Conservation (phyloP, 2,797 vertebrate genomes). For the Pipistrellus pygmaeus region DNA sequence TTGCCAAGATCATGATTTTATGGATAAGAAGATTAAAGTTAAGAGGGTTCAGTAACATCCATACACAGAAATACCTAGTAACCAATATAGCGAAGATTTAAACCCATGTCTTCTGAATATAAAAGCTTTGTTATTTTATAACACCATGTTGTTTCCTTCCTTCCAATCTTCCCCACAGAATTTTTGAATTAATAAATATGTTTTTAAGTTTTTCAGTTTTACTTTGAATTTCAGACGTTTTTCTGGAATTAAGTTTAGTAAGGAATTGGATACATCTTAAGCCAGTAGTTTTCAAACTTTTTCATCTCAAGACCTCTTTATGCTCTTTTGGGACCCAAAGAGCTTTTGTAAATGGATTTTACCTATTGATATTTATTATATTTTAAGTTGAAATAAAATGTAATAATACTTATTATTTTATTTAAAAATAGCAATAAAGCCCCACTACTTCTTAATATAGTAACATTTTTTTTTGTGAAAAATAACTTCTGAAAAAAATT, state of each 20-base stretch:
- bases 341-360: conserved; percentile 46
- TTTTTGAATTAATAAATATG: neutral
- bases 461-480: conserved; percentile 25
- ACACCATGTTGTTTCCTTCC: neutral
- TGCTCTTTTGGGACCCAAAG: neutral
- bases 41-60: neutral
- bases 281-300: conserved; percentile 26
- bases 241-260: conserved; percentile 33
- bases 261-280: conserved; percentile 7
- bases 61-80: conserved; percentile 9
- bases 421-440: neutral
- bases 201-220: conserved; percentile 44
- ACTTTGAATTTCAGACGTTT: conserved; percentile 54
- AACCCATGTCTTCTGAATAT: conserved; percentile 19
- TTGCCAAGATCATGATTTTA: neutral
- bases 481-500: neutral
- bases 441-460: neutral
- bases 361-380: conserved; percentile 12
- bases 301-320: conserved; percentile 5
- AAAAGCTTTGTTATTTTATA: conserved; percentile 34
- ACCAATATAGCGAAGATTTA: neutral
- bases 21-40: neutral
- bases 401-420: conserved; percentile 21
- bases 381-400: conserved; percentile 63
- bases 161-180: neutral